Base-by-base conservation (phyloP, 2,113 vertebrate species). In the Anoplopoma fimbria region DNA sequence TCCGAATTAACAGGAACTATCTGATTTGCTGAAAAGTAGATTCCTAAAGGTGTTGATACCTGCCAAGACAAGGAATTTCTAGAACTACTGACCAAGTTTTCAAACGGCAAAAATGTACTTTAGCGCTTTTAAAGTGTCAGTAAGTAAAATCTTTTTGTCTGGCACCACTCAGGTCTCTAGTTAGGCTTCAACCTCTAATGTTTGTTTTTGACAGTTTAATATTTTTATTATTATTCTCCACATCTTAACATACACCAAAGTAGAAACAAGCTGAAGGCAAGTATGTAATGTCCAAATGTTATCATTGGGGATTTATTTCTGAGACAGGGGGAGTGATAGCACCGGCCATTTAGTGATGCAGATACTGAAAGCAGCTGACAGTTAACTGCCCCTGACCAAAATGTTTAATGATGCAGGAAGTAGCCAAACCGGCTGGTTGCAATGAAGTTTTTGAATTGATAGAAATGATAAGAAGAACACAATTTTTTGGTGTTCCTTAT, bases 401-500 rank as follows among this genome's bases (percentile, higher is more conserved):
- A 83, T 36, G 27, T 75, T 62, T 25, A 49, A 63, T n/a, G 2
- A n/a, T 51, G 29, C 29, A 53, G 69, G 63, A 84, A 79, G 75
- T 62, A 69, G 55, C 81, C 33, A 29, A 68, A 60, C 6, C 23
- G 0, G 31, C 49, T 61, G 38, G 34, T 67, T 42, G 57, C 55
- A 55, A 78, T 8, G 15, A 42, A 10, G 45, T 13, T 23, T 81
- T 19, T 61, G 27, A 69, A 23, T 51, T 55, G 34, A 70, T 19
- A 21, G 13, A 45, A 61, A 63, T 57, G 12, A 27, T 49, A 33
- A 60, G 40, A 53, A 69, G 21, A 82, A 73, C 36, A 64, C 76
- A 71, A 77, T 87, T 89, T 34, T 87, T 62, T 51, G 23, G 72
- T 76, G 63, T 87, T 80, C 49, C 10, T 42, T 55, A 19, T 88